Evolutionary conservation across 2,888 invertebrate species (phyloP).

Genomic region (Tromatobia lineatoria): DNA sequence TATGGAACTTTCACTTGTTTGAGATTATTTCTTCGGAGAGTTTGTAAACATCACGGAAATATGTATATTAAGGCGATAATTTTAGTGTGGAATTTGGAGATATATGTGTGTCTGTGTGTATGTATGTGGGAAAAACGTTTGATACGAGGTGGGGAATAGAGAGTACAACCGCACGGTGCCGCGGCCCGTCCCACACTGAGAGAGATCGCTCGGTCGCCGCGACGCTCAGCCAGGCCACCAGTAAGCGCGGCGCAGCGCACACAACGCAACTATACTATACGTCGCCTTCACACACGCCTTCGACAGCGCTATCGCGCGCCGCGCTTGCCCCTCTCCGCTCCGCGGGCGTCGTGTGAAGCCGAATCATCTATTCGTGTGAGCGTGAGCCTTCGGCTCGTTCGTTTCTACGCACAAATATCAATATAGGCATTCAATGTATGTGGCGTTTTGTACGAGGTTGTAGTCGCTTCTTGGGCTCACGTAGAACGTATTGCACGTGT

Average conservation of each 20-base stretch:
- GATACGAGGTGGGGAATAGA: constrained; percentile 23
- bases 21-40: not conserved
- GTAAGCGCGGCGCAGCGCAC: constrained; percentile 60
- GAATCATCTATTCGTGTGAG: constrained; percentile 21
- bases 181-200: constrained; percentile 81
- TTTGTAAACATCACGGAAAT: not conserved
- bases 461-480: constrained; percentile 32
- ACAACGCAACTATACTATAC: constrained; percentile 45
- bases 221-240: constrained; percentile 76
- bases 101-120: too few species aligned
- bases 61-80: not conserved
- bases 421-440: constrained; percentile 16
- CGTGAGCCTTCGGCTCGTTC: constrained; percentile 48
- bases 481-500: not conserved
- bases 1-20: not conserved
- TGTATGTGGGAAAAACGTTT: not conserved
- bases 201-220: constrained; percentile 78
- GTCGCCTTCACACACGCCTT: constrained; percentile 10
- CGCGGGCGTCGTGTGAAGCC: constrained; percentile 4
- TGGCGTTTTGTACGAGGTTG: constrained; percentile 16
- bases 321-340: constrained; percentile 44
- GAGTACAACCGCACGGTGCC: constrained; percentile 71
- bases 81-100: not conserved
- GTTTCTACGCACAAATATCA: constrained; percentile 66
- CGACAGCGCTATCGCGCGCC: constrained; percentile 59